These are phyloP conservation scores for Drosophila peninsularis DNA, from an alignment of 2,888 invertebrate genomes.

Conservation along the genomic window DNA sequence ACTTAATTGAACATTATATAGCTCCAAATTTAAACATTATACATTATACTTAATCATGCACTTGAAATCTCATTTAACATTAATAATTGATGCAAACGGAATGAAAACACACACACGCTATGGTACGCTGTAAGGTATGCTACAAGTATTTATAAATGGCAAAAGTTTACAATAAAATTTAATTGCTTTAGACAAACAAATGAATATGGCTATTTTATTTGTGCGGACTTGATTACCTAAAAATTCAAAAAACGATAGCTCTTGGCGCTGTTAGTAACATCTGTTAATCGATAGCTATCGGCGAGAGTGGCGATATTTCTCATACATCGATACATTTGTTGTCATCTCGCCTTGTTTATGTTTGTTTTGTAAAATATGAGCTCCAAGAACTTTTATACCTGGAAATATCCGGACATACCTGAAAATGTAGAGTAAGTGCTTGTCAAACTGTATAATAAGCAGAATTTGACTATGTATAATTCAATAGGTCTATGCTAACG, in stretches of 20 bases:
- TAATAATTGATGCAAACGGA: slow-evolving; percentile 19
- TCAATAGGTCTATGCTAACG: slow-evolving; percentile 37
- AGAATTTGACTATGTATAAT: background rate
- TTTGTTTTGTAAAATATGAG: slow-evolving; percentile 57
- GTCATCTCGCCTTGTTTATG: slow-evolving; percentile 48
- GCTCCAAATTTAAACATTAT: slow-evolving; percentile 58
- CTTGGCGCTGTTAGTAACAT: background rate
- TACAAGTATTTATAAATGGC: slow-evolving; percentile 57
- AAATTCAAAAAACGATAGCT: slow-evolving; percentile 17
- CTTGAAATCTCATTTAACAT: slow-evolving; percentile 59
- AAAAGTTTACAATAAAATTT: slow-evolving; percentile 71
- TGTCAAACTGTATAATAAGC: rapidly evolving
- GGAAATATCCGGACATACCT: slow-evolving; percentile 78
- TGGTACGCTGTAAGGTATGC: slow-evolving; percentile 55
- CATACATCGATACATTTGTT: slow-evolving; percentile 16
- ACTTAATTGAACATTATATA: slow-evolving; percentile 51
- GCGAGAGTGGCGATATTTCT: background rate
- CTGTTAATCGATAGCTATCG: slow-evolving; percentile 16
- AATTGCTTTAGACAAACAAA: slow-evolving; percentile 72
- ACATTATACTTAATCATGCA: slow-evolving; percentile 63
- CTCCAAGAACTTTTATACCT: slow-evolving; percentile 58
- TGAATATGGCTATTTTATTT: background rate
- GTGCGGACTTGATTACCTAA: background rate
- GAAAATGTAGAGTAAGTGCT: slow-evolving; percentile 68
- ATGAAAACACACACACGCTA: slow-evolving; percentile 39